phyloP scores from a whole-genome alignment of 1,140 invertebrate species.

The Aphaenogaster ashmeadi region DNA sequence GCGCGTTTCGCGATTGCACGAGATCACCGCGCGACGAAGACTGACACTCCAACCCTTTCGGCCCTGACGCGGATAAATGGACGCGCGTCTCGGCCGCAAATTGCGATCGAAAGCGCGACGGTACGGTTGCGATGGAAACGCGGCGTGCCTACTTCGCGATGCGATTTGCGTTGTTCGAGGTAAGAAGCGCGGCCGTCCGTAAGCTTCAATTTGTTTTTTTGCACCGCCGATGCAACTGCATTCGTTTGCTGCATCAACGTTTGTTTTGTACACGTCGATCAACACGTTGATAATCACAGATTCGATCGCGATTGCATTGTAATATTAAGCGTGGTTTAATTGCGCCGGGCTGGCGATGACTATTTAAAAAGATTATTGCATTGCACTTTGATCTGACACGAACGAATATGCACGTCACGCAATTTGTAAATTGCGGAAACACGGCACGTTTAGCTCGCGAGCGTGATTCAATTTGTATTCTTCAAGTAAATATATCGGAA shows the following conservation, averaged over 20 bases:
- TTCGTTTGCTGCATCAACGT: background rate
- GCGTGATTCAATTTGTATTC: slow-evolving; percentile 33
- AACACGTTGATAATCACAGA: background rate
- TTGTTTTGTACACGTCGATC: background rate
- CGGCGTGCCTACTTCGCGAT: background rate
- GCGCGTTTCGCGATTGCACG: slow-evolving; percentile 32
- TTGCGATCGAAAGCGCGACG: slow-evolving; percentile 32
- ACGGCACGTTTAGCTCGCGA: background rate
- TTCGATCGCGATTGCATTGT: background rate
- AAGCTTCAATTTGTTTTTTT: background rate
- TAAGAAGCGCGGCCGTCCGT: background rate
- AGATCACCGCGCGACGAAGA: slow-evolving; percentile 28
- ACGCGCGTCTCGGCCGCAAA: slow-evolving; percentile 38
- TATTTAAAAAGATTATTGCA: slow-evolving; percentile 31
- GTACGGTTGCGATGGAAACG: slow-evolving; percentile 17
- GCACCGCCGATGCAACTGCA: background rate
- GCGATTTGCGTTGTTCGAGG: background rate
- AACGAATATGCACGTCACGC: slow-evolving; percentile 7
- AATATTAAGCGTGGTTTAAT: slow-evolving; percentile 20
- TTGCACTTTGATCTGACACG: slow-evolving; percentile 31
- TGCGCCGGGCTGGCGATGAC: background rate
- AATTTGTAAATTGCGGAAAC: slow-evolving; percentile 28
- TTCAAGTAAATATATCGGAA: slow-evolving; percentile 5
- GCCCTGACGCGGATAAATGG: slow-evolving; percentile 35
- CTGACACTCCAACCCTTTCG: slow-evolving; percentile 50